Evolutionary conservation across 2,797 vertebrate species (phyloP).

Genomic region (Muscicapa comitata): DNA sequence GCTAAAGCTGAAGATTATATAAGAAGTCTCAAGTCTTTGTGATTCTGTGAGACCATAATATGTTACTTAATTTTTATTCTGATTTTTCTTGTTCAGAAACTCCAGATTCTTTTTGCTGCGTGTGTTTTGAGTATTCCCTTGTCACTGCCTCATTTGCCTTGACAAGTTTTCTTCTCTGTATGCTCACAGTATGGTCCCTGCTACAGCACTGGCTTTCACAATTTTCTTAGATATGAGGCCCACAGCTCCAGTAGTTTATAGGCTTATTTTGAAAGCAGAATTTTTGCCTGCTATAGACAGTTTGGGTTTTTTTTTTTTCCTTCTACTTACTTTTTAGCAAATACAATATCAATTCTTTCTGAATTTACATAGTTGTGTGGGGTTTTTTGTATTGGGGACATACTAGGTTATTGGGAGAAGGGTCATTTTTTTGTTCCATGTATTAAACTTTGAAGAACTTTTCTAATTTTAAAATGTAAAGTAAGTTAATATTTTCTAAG

Average conservation of each 20-base stretch:
- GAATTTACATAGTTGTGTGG: not conserved
- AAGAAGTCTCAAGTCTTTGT: not conserved
- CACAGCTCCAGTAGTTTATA: not conserved
- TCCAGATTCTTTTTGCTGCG: not conserved
- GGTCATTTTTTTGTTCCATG: not conserved
- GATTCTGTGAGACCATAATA: not conserved
- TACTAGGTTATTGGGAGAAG: not conserved
- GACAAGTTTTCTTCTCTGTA: not conserved
- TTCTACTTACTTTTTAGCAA: not conserved
- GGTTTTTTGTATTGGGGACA: rapidly evolving
- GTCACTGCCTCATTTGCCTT: not conserved
- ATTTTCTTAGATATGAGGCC: not conserved
- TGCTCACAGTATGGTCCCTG: not conserved
- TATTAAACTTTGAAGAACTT: not conserved
- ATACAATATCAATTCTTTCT: not conserved
- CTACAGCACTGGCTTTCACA: not conserved
- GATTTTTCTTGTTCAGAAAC: not conserved
- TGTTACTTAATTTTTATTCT: not conserved
- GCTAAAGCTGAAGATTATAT: not conserved
- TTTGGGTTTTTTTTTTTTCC: not conserved
- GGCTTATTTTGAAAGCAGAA: not conserved
- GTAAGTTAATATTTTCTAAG: not conserved
- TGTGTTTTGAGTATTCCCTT: not conserved
- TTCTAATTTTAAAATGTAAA: not conserved
- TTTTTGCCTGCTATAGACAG: not conserved